phyloP scores from a whole-genome alignment of 2,797 vertebrate species.

The Glyptemys insculpta region DNA sequence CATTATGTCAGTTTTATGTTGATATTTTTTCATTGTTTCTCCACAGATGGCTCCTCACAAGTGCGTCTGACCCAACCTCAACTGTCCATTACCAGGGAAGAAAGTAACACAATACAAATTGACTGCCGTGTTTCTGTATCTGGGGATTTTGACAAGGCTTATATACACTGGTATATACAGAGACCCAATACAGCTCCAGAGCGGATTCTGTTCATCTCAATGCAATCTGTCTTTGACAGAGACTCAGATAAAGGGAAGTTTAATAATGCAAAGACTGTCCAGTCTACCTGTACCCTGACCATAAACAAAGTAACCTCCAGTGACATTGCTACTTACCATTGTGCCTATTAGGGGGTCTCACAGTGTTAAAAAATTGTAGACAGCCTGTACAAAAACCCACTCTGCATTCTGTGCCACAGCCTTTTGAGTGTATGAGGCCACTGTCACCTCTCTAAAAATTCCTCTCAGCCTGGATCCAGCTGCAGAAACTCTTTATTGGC shows the following conservation, averaged over 20 bases:
- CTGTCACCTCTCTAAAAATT: not conserved
- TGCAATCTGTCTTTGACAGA: accelerated
- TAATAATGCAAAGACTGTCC: not conserved
- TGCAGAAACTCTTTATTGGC: not conserved
- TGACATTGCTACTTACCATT: not conserved
- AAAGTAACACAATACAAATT: not conserved
- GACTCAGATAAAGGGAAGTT: not conserved
- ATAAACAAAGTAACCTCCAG: not conserved
- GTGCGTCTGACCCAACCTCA: not conserved
- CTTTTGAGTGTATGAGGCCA: not conserved
- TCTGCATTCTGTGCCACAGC: not conserved
- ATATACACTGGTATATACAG: conserved; percentile 30
- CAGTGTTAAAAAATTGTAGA: not conserved
- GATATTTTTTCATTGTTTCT: not conserved
- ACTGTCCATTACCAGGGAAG: not conserved
- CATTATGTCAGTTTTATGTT: not conserved
- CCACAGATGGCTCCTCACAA: not conserved
- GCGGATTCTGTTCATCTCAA: not conserved
- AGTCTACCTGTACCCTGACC: not conserved
- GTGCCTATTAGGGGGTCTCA: not conserved
- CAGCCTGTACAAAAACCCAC: not conserved
- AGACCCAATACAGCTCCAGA: not conserved
- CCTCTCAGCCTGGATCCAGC: not conserved
- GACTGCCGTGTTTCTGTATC: not conserved
- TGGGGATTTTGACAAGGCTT: not conserved